Evolutionary conservation across 53 echinoderm and acorn worm genomes (phyloP), one percentile per base, ranked within the genome.

Genomic region (Mesocentrotus franciscanus): DNA sequence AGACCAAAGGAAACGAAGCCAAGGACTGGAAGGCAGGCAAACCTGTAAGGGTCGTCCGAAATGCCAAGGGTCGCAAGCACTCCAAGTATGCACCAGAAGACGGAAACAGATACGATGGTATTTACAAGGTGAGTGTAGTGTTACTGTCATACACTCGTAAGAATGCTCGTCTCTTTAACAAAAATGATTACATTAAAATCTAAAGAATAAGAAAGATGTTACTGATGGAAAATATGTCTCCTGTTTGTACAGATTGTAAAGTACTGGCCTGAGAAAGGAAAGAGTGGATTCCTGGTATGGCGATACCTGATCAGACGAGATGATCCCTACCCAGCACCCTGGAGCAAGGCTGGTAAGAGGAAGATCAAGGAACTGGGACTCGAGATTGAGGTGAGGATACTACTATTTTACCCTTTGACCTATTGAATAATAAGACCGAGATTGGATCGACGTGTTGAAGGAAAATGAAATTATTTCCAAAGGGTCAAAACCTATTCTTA

Each of bases 221-320:
- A 4, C 3, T 49, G 49, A 49, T 49, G 49, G 49, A 7, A 49
- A 49, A 49, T 49, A 49, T 49, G 39, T 49, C 49, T 49, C 6
- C 6, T 49, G 49, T 49, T 49, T 49, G 49, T 49, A 49, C 57
- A 99, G 99, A 95, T 99, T 29, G 97, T 98, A 26, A 98, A 99
- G 93, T 99, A 98, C 95, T 99, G 99, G 99, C 98, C 99, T 3
- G 99, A 99, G 97, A 97, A 93, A 24, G 99, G 99, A 6, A 98
- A 98, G 95, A 98, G 99, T 96, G 99, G 99, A 4, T 99, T 99
- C 96, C 81, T 97, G 35, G 99, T 99, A 0, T 99, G 99, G 99
- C 55, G 99, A 58, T 99, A 98, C 61, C 71, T 99, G 71, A 94
- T 99, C 32, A 92, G 97, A 66, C 61, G 99, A 84, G 99, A 99